A percentile compares a stretch with the other conserved stretches of the same genome.
Conservation (phyloP, 1,140 invertebrate species). For the Calephelis nemesis region DNA sequence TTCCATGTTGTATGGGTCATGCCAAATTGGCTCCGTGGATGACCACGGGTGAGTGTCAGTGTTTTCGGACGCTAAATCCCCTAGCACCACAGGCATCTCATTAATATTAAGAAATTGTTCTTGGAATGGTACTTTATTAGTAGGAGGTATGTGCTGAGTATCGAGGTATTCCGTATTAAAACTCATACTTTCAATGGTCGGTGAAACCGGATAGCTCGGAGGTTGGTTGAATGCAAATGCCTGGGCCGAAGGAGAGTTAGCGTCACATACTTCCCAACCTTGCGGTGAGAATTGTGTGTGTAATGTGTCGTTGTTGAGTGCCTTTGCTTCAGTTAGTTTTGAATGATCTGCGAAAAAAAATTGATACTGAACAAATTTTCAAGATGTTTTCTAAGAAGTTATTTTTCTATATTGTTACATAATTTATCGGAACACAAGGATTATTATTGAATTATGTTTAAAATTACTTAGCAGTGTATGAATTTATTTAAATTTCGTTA, state of each 20-base stretch:
- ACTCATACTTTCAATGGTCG: conserved; percentile 44
- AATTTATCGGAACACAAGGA: no score
- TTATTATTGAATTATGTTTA: no score
- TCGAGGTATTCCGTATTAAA: conserved; percentile 41
- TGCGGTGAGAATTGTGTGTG: conserved; percentile 66
- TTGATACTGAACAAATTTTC: background rate
- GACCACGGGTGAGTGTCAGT: conserved; percentile 43
- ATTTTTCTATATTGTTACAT: no score
- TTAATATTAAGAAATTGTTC: conserved; percentile 60
- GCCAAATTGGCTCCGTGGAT: conserved; percentile 37
- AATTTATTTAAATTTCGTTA: no score
- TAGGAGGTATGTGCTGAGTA: conserved; percentile 27
- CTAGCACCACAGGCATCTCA: conserved; percentile 59
- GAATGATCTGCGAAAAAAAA: conserved; percentile 51
- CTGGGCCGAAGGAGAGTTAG: conserved; percentile 53
- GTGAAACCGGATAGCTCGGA: conserved; percentile 50
- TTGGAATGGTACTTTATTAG: conserved; percentile 47
- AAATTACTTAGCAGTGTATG: no score
- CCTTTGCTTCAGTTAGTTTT: conserved; percentile 56
- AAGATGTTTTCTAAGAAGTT: no score
- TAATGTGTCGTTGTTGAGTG: conserved; percentile 64
- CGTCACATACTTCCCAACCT: conserved; percentile 63
- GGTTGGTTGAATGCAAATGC: conserved; percentile 46
- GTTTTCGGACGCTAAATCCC: conserved; percentile 50
- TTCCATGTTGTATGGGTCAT: conserved; percentile 43